Evolutionary conservation across 2,888 invertebrate species (phyloP).

Genomic region (Lobophora halterata): DNA sequence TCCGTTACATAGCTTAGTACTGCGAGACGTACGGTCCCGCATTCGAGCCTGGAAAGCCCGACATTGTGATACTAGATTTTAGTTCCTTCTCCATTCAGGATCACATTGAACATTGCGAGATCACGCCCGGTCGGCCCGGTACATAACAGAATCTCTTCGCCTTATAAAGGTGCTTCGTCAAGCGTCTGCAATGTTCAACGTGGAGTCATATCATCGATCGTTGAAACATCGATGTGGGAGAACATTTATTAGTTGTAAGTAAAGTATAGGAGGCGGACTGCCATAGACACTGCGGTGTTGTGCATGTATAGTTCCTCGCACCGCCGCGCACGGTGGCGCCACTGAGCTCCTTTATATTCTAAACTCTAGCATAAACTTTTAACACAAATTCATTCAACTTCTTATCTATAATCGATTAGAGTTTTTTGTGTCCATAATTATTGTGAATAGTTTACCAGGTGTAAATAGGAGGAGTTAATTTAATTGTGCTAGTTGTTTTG

Average conservation of each 20-base stretch:
- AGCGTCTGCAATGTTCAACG: constrained; percentile 51
- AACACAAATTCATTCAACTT: constrained; percentile 72
- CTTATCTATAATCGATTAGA: constrained; percentile 64
- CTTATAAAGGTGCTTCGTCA: constrained; percentile 48
- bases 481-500: constrained; percentile 74
- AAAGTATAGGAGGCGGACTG: constrained; percentile 73
- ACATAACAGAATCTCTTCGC: constrained; percentile 56
- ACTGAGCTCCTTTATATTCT: constrained; percentile 76
- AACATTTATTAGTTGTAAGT: constrained; percentile 73
- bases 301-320: constrained; percentile 80
- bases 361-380: constrained; percentile 76
- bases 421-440: constrained; percentile 61
- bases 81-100: constrained; percentile 72
- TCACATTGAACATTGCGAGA: constrained; percentile 53
- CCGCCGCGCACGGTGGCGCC: constrained; percentile 73
- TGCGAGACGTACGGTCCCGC: constrained; percentile 61
- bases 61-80: constrained; percentile 81
- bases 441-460: constrained; percentile 64
- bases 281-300: constrained; percentile 77
- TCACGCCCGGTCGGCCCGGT: constrained; percentile 36
- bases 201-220: constrained; percentile 53
- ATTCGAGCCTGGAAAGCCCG: constrained; percentile 70
- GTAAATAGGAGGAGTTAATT: constrained; percentile 67
- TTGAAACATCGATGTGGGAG: constrained; percentile 71
- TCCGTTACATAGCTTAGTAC: constrained; percentile 34